A percentile compares a stretch with the other conserved stretches of the same genome.
Evolutionary conservation across 2,113 vertebrate species (phyloP).

Genomic region (Accipiter cooperii): DNA sequence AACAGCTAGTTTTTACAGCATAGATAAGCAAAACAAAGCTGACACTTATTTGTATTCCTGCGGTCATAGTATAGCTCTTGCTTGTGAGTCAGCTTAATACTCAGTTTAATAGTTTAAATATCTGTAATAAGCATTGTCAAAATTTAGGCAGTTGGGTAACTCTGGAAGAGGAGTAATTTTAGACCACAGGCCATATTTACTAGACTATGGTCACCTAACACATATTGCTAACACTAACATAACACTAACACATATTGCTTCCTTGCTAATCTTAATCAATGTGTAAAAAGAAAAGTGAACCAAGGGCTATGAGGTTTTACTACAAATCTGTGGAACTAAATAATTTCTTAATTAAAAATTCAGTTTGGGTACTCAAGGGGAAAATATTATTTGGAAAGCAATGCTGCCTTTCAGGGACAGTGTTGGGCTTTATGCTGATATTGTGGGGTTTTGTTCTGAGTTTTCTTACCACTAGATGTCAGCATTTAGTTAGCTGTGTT

Average conservation of each 20-base stretch:
- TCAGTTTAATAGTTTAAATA: not conserved
- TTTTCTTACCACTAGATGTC: constrained; percentile 56
- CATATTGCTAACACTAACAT: not conserved
- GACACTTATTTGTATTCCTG: not conserved
- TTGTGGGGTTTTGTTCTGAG: not conserved
- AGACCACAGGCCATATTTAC: not conserved
- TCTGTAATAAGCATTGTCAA: not conserved
- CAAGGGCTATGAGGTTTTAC: not conserved
- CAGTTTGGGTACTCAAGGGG: not conserved
- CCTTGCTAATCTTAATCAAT: not conserved
- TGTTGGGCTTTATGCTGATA: not conserved
- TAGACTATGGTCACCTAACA: not conserved
- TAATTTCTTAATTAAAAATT: not conserved
- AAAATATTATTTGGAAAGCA: not conserved
- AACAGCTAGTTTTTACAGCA: not conserved
- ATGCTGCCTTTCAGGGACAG: not conserved
- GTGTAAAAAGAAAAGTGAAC: not conserved
- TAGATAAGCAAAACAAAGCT: not conserved
- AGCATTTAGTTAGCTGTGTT: too few relatives aligned
- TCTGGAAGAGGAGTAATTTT: not conserved
- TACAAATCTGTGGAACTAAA: not conserved
- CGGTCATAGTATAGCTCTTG: not conserved
- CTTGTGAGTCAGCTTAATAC: not conserved
- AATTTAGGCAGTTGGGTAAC: not conserved
- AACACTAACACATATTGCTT: not conserved